A percentile compares a stretch with the other conserved stretches of the same genome.
phyloP scores from a whole-genome alignment of 2,888 invertebrate species.

The Nipponacmea schrenckii region DNA sequence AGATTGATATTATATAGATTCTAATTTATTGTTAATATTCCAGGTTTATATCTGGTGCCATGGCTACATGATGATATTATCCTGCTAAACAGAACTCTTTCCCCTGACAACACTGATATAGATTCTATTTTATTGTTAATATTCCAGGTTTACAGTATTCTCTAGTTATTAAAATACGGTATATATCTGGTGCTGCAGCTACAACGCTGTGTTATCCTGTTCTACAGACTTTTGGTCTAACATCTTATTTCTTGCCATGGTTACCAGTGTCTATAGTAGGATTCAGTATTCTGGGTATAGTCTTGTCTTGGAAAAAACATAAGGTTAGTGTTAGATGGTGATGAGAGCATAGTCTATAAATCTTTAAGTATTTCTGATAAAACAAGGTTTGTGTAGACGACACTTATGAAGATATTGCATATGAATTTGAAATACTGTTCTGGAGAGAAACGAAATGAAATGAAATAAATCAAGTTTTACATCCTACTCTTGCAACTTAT shows the following conservation, averaged over 20 bases:
- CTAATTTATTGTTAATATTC: too few species aligned
- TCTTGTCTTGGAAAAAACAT: constrained; percentile 50
- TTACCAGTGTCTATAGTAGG: constrained; percentile 52
- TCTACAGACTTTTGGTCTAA: constrained; percentile 47
- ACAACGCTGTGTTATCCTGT: constrained; percentile 53
- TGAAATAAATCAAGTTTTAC: background rate
- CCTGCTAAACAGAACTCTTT: too few species aligned
- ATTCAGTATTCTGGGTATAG: constrained; percentile 50
- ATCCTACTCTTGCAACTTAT: too few species aligned
- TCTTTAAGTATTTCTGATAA: background rate
- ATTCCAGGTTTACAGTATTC: constrained; percentile 46
- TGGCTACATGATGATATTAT: too few species aligned
- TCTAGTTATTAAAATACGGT: constrained; percentile 43
- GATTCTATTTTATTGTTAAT: background rate
- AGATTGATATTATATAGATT: too few species aligned
- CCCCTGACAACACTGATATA: background rate
- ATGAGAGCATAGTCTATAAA: too few species aligned
- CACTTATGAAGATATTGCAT: too few species aligned
- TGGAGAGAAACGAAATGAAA: background rate
- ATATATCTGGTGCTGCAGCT: constrained; percentile 47
- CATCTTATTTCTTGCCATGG: constrained; percentile 57
- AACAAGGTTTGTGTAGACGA: background rate
- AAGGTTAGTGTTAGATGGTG: constrained; percentile 44
- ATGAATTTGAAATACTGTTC: too few species aligned
- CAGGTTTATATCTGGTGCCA: too few species aligned